Evolutionary conservation across 1,140 invertebrate species (phyloP).

Genomic region (Pseudomyrmex flavicornis): DNA sequence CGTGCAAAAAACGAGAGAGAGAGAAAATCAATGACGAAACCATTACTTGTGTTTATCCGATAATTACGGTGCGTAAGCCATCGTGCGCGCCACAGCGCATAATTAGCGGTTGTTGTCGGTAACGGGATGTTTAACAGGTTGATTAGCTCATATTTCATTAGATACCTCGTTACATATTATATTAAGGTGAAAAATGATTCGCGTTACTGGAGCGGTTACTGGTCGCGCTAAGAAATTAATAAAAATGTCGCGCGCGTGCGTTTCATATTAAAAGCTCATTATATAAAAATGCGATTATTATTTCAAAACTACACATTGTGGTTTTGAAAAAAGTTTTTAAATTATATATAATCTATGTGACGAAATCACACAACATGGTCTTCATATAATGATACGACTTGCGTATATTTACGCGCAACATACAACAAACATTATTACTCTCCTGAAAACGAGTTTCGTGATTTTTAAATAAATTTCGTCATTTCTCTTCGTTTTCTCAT

Average conservation of each 20-base stretch:
- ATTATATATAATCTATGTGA: no score
- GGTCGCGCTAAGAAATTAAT: no score
- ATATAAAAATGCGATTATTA: background rate
- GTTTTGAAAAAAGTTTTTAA: no score
- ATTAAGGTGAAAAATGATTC: conserved; percentile 9
- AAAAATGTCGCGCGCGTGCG: no score
- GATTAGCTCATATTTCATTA: conserved; percentile 25
- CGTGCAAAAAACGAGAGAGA: conserved; percentile 6
- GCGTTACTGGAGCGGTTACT: no score
- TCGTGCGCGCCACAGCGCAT: background rate
- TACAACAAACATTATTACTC: no score
- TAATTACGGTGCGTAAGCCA: conserved; percentile 13
- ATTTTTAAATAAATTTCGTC: no score
- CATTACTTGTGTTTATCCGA: conserved; percentile 24
- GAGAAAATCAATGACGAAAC: conserved; percentile 9
- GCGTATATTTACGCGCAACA: no score
- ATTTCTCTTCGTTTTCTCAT: background rate
- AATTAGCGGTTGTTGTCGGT: conserved; percentile 8
- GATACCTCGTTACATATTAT: conserved; percentile 3
- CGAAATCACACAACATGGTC: no score
- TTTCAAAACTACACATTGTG: no score
- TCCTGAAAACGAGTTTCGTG: no score
- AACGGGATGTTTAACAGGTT: conserved; percentile 12
- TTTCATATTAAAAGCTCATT: background rate
- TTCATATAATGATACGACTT: no score